These are phyloP conservation scores for Drosophila trichaetosa DNA, from an alignment of 2,888 invertebrate species.

Conservation along the genomic window DNA sequence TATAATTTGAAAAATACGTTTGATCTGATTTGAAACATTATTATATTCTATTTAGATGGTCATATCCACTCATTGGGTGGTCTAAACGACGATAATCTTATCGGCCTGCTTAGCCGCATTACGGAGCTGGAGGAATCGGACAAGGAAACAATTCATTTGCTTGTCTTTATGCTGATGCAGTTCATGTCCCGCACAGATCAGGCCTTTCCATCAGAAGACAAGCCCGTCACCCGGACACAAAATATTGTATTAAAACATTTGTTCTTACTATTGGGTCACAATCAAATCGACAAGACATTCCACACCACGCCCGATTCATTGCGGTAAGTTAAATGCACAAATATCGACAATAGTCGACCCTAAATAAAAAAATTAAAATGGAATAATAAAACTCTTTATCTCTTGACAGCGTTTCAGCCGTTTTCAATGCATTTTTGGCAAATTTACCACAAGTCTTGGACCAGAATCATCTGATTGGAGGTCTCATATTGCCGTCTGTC, in stretches of 20 bases:
- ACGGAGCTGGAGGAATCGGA: slow-evolving; percentile 98
- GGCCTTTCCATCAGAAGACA: slow-evolving; percentile 95
- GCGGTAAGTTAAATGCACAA: slow-evolving; percentile 86
- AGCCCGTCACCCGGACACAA: slow-evolving; percentile 91
- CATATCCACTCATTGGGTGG: slow-evolving; percentile 94
- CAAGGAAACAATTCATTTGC: slow-evolving; percentile 96
- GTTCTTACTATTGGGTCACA: slow-evolving; percentile 96
- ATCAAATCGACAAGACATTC: slow-evolving; percentile 94
- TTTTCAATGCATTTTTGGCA: slow-evolving; percentile 97
- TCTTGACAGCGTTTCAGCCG: slow-evolving; percentile 91
- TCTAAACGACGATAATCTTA: slow-evolving; percentile 92
- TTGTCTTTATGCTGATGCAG: slow-evolving; percentile 98
- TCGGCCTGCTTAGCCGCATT: slow-evolving; percentile 92
- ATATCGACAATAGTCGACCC: background rate
- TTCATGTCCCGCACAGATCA: slow-evolving; percentile 94
- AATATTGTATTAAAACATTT: slow-evolving; percentile 95
- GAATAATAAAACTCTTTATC: background rate
- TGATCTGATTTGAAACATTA: slow-evolving; percentile 10
- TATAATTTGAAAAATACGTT: background rate
- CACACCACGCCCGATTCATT: slow-evolving; percentile 95
- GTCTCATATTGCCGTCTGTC: slow-evolving; percentile 93
- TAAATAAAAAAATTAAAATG: background rate
- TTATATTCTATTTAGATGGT: slow-evolving; percentile 87
- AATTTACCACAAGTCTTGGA: slow-evolving; percentile 97
- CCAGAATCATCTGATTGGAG: slow-evolving; percentile 97